These are phyloP conservation scores for Glyphotaelius pellucidus DNA, from an alignment of 2,888 invertebrate species.

Conservation along the genomic window DNA sequence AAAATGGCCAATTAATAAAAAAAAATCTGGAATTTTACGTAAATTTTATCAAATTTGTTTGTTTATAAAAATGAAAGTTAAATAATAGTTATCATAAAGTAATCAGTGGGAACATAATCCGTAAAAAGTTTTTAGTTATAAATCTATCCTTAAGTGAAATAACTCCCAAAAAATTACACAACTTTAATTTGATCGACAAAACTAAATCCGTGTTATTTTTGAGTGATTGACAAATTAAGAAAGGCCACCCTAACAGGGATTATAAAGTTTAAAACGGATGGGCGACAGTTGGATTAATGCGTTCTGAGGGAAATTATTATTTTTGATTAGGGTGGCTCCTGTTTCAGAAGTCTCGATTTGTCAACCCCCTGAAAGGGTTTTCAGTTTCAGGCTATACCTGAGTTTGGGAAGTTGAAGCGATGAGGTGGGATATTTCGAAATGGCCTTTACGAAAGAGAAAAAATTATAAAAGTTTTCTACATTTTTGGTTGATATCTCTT, in stretches of 20 bases:
- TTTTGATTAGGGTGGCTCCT: slow-evolving; percentile 27
- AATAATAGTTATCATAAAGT: too few relatives aligned
- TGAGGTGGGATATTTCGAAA: background rate
- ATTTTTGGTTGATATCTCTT: background rate
- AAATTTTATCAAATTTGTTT: too few relatives aligned
- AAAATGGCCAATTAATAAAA: too few relatives aligned
- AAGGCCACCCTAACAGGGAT: slow-evolving; percentile 16
- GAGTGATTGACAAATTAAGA: slow-evolving; percentile 28
- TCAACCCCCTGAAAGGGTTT: slow-evolving; percentile 4
- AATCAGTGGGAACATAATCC: too few relatives aligned
- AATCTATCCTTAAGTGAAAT: too few relatives aligned
- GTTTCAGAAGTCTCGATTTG: slow-evolving; percentile 36
- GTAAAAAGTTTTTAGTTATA: too few relatives aligned
- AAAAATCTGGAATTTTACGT: too few relatives aligned
- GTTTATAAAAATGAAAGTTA: too few relatives aligned
- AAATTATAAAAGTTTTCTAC: background rate
- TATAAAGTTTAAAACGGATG: slow-evolving; percentile 2
- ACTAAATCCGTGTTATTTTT: background rate
- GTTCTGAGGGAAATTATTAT: background rate
- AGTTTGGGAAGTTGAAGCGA: background rate
- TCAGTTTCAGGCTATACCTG: background rate
- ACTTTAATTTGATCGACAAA: background rate
- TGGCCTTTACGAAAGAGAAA: background rate
- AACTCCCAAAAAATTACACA: too few relatives aligned
- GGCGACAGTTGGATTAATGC: slow-evolving; percentile 12